Percentiles rank a stretch among this genome's conserved stretches.
Evolutionary conservation across 2,888 invertebrate genomes (phyloP).

Genomic region (Orthosia incerta): DNA sequence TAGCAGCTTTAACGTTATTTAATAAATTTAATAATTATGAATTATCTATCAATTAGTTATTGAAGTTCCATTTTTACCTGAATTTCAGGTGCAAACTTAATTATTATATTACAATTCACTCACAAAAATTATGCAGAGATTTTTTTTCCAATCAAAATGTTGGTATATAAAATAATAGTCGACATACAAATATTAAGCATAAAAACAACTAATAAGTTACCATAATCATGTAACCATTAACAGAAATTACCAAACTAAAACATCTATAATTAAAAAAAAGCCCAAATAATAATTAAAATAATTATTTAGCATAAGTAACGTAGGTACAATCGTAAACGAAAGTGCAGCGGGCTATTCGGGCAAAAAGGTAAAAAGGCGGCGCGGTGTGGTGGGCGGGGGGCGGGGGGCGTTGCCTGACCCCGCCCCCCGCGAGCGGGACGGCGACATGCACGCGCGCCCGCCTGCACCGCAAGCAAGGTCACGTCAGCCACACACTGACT

Average conservation of each 20-base stretch:
- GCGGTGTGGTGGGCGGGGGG: conserved; percentile 85
- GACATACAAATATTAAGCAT: background rate
- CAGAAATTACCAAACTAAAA: background rate
- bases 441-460: conserved; percentile 69
- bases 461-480: conserved; percentile 81
- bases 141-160: too few relatives aligned
- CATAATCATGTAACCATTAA: background rate
- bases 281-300: conserved; percentile 40
- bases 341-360: conserved; percentile 74
- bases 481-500: conserved; percentile 67
- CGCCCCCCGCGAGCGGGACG: conserved; percentile 83
- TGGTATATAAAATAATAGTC: too few relatives aligned
- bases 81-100: background rate
- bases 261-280: background rate
- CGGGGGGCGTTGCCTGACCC: conserved; percentile 84
- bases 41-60: too few relatives aligned
- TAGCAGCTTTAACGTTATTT: background rate
- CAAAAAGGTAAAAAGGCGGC: conserved; percentile 84
- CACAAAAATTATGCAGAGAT: too few relatives aligned
- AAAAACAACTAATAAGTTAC: background rate
- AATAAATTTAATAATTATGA: background rate
- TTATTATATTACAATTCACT: too few relatives aligned
- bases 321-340: conserved; percentile 74
- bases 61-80: background rate
- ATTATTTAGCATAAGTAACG: conserved; percentile 58